Evolutionary conservation across 2,113 vertebrate genomes (phyloP), one percentile per base, ranked within the genome.

Genomic region (Gallinago media): DNA sequence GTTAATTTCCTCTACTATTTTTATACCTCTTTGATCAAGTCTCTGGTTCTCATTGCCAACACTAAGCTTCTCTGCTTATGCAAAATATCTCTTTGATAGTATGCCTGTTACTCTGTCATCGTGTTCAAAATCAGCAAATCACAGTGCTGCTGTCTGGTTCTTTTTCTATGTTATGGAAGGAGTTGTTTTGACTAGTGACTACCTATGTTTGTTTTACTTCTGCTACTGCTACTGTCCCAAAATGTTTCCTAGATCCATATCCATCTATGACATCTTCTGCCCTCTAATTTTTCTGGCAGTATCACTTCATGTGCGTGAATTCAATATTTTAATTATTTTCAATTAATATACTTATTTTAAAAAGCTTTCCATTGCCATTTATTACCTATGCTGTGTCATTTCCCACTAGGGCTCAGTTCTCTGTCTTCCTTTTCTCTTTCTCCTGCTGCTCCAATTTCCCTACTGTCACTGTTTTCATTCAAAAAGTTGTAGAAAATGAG

Each of bases 1-100:
- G 73, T 88, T 91, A 66, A 85, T 93, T 72, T 88, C 32, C 42
- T 91, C 42, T 71, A 55, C 66, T 93, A 38, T 87, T 93, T 88
- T 76, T 85, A 21, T 50, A 67, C 27, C 16, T 62, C 70, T 93
- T 88, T 91, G 50, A 80, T 66, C 4, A 1, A 55, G 47, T 67
- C 25, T 65, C 21, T 80, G 21, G 5, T 63, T 75, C 58, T 91
- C 63, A 36, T 85, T 50, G 75, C 47, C 47, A 81, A 50, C 78
- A 62, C 23, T 76, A 47, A 76, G 38, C 58, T 72, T 81, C n/a
- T 85, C 21, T 72, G 22, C 47, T 71, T 81, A 80, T 63, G 63
- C n/a, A 81, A 77, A 95, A 47, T 67, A 38, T 36, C 38, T 65
- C 54, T 88, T 77, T 88, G 65, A 81, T 85, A 76, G 58, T 52